A percentile compares a stretch with the other conserved stretches of the same genome.
Conservation (phyloP, 2,113 vertebrate genomes). For the Corythaeola cristata region DNA sequence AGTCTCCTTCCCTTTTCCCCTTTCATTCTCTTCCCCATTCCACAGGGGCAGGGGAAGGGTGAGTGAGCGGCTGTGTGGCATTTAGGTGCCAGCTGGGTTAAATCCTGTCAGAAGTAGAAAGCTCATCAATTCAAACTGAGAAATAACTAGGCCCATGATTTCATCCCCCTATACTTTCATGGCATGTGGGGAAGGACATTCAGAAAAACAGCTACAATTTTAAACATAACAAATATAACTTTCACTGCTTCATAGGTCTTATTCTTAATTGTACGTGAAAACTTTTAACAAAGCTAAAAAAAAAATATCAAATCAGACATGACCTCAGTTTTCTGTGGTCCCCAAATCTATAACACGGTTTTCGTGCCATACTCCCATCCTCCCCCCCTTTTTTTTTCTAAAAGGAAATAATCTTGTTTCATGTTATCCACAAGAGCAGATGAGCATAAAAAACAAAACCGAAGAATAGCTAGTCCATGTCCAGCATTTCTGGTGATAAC, state of each 20-base stretch:
- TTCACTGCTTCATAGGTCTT: not conserved
- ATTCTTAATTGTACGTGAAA: not conserved
- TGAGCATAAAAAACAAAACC: not conserved
- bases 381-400: rapidly evolving
- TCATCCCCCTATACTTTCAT: not conserved
- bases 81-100: too few species aligned
- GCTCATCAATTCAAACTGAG: not conserved
- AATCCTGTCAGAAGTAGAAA: not conserved
- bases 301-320: not conserved
- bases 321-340: not conserved
- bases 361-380: not conserved
- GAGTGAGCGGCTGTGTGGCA: too few species aligned
- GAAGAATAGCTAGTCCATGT: not conserved
- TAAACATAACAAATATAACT: not conserved
- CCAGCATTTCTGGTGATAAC: constrained; percentile 20
- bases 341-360: not conserved
- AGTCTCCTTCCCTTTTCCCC: too few species aligned
- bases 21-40: too few species aligned
- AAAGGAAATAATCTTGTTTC: not conserved
- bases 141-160: not conserved
- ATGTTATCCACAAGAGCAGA: not conserved
- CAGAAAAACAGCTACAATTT: not conserved
- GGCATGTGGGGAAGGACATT: not conserved
- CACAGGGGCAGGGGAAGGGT: too few species aligned
- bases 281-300: not conserved